A percentile compares a stretch with the other conserved stretches of the same genome.
Conservation (phyloP, 1,140 invertebrate genomes). For the Macrotrachela quadricornifera region DNA sequence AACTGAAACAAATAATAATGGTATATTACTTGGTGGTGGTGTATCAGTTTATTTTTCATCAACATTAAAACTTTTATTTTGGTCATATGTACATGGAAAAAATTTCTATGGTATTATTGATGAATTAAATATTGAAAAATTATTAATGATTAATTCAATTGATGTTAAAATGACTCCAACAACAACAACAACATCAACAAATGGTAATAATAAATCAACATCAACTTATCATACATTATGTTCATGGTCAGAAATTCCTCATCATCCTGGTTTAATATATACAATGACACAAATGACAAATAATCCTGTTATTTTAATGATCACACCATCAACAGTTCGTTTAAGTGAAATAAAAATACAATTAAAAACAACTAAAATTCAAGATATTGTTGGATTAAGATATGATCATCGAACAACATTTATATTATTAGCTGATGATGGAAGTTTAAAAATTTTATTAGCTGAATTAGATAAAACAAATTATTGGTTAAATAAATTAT, state of each 20-base stretch:
- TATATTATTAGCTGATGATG: constrained; percentile 81
- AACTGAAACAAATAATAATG: constrained; percentile 38
- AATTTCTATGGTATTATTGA: constrained; percentile 39
- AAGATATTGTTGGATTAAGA: constrained; percentile 79
- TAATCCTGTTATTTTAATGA: constrained; percentile 77
- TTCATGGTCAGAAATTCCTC: constrained; percentile 79
- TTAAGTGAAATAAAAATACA: constrained; percentile 75
- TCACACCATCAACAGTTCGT: constrained; percentile 59
- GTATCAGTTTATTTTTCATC: constrained; percentile 92
- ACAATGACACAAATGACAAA: constrained; percentile 69
- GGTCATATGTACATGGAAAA: constrained; percentile 74
- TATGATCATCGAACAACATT: constrained; percentile 72
- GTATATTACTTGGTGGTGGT: constrained; percentile 66
- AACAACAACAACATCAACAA: constrained; percentile 21
- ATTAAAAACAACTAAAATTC: constrained; percentile 37
- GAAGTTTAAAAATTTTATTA: constrained; percentile 60
- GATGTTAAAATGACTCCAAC: constrained; percentile 18
- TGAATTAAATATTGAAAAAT: constrained; percentile 41
- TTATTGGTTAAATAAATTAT: constrained; percentile 28
- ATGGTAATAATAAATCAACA: constrained; percentile 25
- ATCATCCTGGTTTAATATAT: constrained; percentile 76
- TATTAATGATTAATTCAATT: constrained; percentile 26
- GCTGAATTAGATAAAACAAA: constrained; percentile 35
- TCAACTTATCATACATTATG: constrained; percentile 51
- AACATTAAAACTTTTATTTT: constrained; percentile 68